Conservation (phyloP, 1,140 invertebrate species). For the Drosophila setifemur region DNA sequence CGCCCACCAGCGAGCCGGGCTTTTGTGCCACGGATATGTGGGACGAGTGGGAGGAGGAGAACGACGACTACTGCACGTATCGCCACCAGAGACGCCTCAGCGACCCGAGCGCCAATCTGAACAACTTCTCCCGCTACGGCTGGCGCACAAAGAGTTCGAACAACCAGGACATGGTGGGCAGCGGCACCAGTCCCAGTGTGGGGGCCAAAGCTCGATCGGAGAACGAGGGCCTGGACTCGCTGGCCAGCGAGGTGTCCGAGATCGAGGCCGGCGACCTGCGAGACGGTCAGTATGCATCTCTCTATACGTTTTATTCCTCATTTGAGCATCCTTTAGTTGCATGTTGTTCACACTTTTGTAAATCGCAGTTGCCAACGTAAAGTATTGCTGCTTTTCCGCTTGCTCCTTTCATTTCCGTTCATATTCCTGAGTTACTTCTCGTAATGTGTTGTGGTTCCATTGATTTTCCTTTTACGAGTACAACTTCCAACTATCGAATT, state of each 20-base stretch:
- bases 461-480: slow-evolving; percentile 57
- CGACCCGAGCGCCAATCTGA: slow-evolving; percentile 96
- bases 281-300: slow-evolving; percentile 88
- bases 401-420: slow-evolving; percentile 52
- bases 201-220: slow-evolving; percentile 92
- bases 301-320: background rate
- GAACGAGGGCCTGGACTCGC: slow-evolving; percentile 93
- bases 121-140: slow-evolving; percentile 92
- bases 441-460: slow-evolving; percentile 75
- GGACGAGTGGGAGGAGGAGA: slow-evolving; percentile 94
- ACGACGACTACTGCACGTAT: slow-evolving; percentile 92
- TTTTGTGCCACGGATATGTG: slow-evolving; percentile 92
- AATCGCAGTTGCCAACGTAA: background rate
- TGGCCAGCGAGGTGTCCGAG: slow-evolving; percentile 92
- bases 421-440: slow-evolving; percentile 47
- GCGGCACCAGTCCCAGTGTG: slow-evolving; percentile 60
- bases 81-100: slow-evolving; percentile 93
- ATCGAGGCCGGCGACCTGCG: slow-evolving; percentile 96
- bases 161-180: slow-evolving; percentile 82
- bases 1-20: slow-evolving; percentile 96
- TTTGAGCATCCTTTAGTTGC: slow-evolving; percentile 38
- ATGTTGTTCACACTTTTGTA: slow-evolving; percentile 11
- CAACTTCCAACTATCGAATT: slow-evolving; percentile 55
- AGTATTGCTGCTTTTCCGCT: slow-evolving; percentile 41
- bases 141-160: slow-evolving; percentile 87